Evolutionary conservation across 2,797 vertebrate species (phyloP), one percentile per base, ranked within the genome.

Genomic region (Protosalanx chinensis): DNA sequence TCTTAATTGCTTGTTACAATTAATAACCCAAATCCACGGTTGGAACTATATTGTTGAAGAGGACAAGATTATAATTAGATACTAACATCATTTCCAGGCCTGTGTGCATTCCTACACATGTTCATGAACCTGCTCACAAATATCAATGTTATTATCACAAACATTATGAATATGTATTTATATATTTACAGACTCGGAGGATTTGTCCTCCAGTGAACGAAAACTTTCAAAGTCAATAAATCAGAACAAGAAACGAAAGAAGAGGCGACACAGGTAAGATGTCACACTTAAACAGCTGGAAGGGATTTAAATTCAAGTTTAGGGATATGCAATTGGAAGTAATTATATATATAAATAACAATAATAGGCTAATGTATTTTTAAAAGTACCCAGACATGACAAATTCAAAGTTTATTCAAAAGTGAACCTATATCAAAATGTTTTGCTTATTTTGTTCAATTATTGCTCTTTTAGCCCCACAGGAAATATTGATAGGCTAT

Each of bases 241-340:
- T 83, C 96, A 98, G 89, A 97, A 94, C 91, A 99, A 98, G 91
- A 99, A 99, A 90, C 92, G 97, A 73, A 99, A 99, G 94, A 99
- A 98, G 91, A 93, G 97, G 82, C 88, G 97, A 35, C 97, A 98
- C 93, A 94, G 97, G 97, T 98, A 76, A 83, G 88, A 27, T 27
- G 23, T 27, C 23, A 27, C 1, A 27, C 1, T 27, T 27, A 27
- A 27, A 27, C 23, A 27, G 23, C 23, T 27, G 23, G 30, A 64
- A 16, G 1, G 12, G 35, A n/a, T 35, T 5, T 6, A 3, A 37
- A 12, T 37, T 64, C 37, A 41, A 41, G 7, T 27, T 27, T 8
- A 41, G 37, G 8, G 7, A 41, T 8, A 41, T 41, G 37, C 37
- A 41, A 41, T 41, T 41, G 37, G 37, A 41, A 41, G 37, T 41